Conservation (phyloP, 2,797 vertebrate genomes). For the Argyrosomus regius region DNA sequence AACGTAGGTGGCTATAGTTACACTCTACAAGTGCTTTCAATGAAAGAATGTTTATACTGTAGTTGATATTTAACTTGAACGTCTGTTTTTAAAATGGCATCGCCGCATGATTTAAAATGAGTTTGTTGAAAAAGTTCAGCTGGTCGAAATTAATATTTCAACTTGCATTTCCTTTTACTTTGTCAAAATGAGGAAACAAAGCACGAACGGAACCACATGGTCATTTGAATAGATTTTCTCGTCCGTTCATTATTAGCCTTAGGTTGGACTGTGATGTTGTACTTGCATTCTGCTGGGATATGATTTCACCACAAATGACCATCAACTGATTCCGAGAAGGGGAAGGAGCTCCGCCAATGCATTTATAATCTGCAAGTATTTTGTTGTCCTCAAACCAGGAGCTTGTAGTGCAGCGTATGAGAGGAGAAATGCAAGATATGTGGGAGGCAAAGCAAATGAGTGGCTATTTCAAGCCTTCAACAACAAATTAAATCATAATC, state of each 20-base stretch:
- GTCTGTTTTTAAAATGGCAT: slow-evolving; percentile 55
- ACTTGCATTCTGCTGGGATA: slow-evolving; percentile 75
- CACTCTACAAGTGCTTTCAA: slow-evolving; percentile 19
- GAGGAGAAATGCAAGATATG: slow-evolving; percentile 32
- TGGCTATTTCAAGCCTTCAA: slow-evolving; percentile 30
- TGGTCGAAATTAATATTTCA: slow-evolving; percentile 76
- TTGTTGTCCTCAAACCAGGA: slow-evolving; percentile 60
- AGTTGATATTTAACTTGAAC: slow-evolving; percentile 59
- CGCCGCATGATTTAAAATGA: slow-evolving; percentile 58
- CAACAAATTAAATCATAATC: slow-evolving; percentile 23
- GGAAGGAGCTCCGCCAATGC: slow-evolving; percentile 70
- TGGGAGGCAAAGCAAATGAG: slow-evolving; percentile 27
- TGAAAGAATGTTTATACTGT: slow-evolving; percentile 48
- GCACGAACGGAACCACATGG: slow-evolving; percentile 75
- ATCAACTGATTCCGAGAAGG: slow-evolving; percentile 79
- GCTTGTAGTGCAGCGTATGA: slow-evolving; percentile 22
- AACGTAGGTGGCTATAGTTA: slow-evolving; percentile 40
- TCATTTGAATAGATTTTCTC: slow-evolving; percentile 69
- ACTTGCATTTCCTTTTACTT: slow-evolving; percentile 71
- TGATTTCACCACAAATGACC: slow-evolving; percentile 84
- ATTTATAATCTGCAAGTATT: slow-evolving; percentile 72
- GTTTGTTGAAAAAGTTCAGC: slow-evolving; percentile 52
- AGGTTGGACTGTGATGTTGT: slow-evolving; percentile 74
- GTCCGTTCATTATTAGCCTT: slow-evolving; percentile 80
- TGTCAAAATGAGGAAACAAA: slow-evolving; percentile 74